Percentiles rank a stretch among this genome's conserved stretches.
These are phyloP conservation scores for Atractosteus spatula DNA, from an alignment of 2,113 vertebrate genomes.

Conservation along the genomic window DNA sequence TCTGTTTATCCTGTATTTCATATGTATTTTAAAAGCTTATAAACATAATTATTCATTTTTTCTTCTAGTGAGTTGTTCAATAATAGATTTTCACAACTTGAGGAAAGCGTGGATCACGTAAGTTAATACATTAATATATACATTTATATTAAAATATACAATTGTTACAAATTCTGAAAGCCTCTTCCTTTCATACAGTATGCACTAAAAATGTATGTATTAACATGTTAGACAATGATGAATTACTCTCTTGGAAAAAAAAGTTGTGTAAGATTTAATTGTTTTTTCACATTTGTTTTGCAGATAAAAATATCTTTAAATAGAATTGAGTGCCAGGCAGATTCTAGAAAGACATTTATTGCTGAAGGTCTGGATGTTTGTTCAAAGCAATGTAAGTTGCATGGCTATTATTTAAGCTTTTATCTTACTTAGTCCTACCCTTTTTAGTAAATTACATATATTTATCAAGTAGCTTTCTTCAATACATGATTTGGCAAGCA, in stretches of 20 bases:
- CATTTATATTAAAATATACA: not conserved
- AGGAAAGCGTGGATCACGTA: conserved; percentile 75
- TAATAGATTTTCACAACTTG: conserved; percentile 65
- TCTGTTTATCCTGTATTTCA: no score
- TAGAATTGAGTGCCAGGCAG: conserved; percentile 65
- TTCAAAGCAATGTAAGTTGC: conserved; percentile 73
- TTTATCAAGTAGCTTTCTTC: no score
- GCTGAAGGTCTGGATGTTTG: conserved; percentile 65
- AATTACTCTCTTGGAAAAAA: not conserved
- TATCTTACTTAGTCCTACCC: no score
- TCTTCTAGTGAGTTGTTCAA: conserved; percentile 73
- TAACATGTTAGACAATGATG: no score
- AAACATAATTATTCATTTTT: conserved; percentile 20
- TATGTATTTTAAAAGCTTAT: no score
- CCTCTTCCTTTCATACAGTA: no score
- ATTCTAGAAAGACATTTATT: conserved; percentile 63
- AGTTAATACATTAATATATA: conserved; percentile 45
- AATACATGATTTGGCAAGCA: no score
- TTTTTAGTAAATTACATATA: no score
- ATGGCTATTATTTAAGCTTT: no score
- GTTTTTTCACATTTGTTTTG: conserved; percentile 30
- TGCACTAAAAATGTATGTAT: no score
- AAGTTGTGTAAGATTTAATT: not conserved
- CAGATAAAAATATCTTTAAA: conserved; percentile 75
- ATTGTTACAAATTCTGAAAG: no score